Base-by-base conservation (phyloP, 2,113 vertebrate species). In the Corythornis madagascariensis region DNA sequence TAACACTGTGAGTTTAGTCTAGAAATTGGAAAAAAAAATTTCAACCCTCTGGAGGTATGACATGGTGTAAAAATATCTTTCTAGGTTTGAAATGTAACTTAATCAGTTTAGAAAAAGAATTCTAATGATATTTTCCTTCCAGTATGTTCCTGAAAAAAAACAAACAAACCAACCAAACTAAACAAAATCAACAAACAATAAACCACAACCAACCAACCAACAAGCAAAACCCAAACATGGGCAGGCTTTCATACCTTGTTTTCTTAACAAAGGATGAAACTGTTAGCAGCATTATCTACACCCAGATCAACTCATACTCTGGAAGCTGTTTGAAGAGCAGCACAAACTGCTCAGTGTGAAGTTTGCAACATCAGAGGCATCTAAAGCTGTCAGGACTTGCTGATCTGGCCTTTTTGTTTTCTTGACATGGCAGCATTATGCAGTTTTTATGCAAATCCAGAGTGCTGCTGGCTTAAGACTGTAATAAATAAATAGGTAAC, bases 221-320 rank as follows among this genome's bases (percentile, higher is more conserved):
- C 55, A 48, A 48, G 21, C 21, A 50, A 50, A 50, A 50, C 5
- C 10, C 21, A 24, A 50, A 61, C 0, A 0, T 43, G 18, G 31
- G 10, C 10, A 11, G 7, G 7, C 11, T 88, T 85, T 73, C 72
- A 43, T 9, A 65, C 24, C 76, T 88, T 33, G n/a, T 16, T 47
- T 78, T 89, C 70, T 74, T 61, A 80, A 84, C 9, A 7, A 28
- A 69, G 22, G 31, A 73, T 94, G 74, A 88, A 86, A 79, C 42
- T 90, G 25, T 86, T 81, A 67, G 48, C 76, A 83, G 31, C 14
- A 74, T 92, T 95, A 77, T 82, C 66, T 79, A 74, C 67, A 80
- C 53, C 7, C 47, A 90, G 64, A 93, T 92, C 72, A 56, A 82
- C 20, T 57, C 73, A 56, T 5, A 11, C 55, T 90, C 60, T 69